phyloP scores from a whole-genome alignment of 2,888 invertebrate genomes.

The Rosalia funebris region DNA sequence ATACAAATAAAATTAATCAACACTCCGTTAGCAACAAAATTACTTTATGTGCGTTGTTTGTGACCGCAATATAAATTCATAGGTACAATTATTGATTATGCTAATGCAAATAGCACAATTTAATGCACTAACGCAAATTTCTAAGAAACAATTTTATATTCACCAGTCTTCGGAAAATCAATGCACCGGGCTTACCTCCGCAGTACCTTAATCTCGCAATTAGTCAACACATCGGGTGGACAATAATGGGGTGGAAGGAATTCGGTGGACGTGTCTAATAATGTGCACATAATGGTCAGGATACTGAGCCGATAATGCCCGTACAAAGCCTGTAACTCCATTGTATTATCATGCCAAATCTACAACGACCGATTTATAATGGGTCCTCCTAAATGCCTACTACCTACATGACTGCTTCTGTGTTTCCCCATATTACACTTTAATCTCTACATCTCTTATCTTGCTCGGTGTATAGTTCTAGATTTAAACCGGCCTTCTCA shows the following conservation, averaged over 20 bases:
- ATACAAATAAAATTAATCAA: too few species aligned
- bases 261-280: conserved; percentile 42
- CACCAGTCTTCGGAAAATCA: too few species aligned
- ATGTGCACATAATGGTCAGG: conserved; percentile 45
- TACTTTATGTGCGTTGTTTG: too few species aligned
- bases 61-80: too few species aligned
- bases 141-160: too few species aligned
- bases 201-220: conserved; percentile 42
- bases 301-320: conserved; percentile 41
- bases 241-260: conserved; percentile 45
- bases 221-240: conserved; percentile 44
- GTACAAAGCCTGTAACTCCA: conserved; percentile 45
- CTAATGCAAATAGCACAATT: too few species aligned
- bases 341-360: conserved; percentile 42
- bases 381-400: conserved; percentile 23
- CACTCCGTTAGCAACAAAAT: too few species aligned
- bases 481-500: conserved; percentile 33
- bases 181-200: conserved; percentile 11
- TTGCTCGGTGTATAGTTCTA: conserved; percentile 37
- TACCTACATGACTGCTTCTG: conserved; percentile 31
- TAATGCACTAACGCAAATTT: too few species aligned
- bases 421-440: conserved; percentile 35
- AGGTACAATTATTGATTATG: too few species aligned
- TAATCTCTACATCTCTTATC: conserved; percentile 45
- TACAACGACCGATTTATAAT: conserved; percentile 37